Conservation (phyloP, 2,113 vertebrate genomes). For the Coracopsis vasa region DNA sequence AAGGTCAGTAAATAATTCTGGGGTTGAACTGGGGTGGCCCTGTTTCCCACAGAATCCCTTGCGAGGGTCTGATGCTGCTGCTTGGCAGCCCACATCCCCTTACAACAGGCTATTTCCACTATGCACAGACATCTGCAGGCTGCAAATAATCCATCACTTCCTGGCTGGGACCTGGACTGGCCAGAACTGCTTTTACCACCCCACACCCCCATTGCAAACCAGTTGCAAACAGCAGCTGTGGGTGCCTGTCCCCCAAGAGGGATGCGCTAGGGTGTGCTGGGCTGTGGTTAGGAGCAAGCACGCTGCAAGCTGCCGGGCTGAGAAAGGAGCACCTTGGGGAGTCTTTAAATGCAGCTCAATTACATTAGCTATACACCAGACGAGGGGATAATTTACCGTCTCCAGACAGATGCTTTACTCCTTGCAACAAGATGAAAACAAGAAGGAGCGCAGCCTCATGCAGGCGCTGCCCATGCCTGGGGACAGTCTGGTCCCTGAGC, state of each 20-base stretch:
- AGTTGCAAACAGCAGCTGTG: rapidly evolving
- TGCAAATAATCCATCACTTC: background rate
- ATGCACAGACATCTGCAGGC: background rate
- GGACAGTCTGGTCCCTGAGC: background rate
- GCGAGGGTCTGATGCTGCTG: background rate
- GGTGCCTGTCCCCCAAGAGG: background rate
- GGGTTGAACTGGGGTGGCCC: background rate
- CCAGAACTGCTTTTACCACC: background rate
- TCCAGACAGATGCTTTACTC: slow-evolving; percentile 24
- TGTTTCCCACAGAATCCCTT: background rate
- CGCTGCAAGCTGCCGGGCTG: background rate
- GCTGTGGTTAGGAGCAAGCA: background rate
- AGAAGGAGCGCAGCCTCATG: rapidly evolving
- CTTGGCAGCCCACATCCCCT: background rate
- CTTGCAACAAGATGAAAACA: background rate
- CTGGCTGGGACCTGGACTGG: background rate
- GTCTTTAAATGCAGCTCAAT: slow-evolving; percentile 46
- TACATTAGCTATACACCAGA: slow-evolving; percentile 29
- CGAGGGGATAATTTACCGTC: slow-evolving; percentile 31
- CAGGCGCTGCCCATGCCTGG: rapidly evolving
- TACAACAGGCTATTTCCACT: background rate
- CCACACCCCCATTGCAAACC: background rate
- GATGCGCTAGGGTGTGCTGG: background rate
- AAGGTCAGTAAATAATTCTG: slow-evolving; percentile 30
- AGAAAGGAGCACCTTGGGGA: slow-evolving; percentile 31